Evolutionary conservation across 2,797 vertebrate genomes (phyloP).

Genomic region (Scleropages formosus): DNA sequence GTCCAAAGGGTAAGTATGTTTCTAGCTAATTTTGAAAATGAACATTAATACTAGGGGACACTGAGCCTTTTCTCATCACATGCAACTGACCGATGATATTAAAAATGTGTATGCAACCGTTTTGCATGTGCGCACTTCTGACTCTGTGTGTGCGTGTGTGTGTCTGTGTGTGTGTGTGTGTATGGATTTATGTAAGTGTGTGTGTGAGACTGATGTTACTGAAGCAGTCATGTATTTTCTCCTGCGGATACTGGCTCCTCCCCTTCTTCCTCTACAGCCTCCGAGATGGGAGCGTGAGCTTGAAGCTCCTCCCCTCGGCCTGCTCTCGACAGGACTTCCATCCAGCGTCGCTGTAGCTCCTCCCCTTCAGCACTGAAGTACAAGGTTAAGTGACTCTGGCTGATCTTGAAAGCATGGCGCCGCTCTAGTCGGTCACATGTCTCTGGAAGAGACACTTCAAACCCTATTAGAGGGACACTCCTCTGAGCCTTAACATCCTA

Average conservation of each 20-base stretch:
- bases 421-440: slow-evolving; percentile 81
- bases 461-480: slow-evolving; percentile 85
- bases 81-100: slow-evolving; percentile 56
- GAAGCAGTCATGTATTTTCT: slow-evolving; percentile 68
- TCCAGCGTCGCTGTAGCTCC: slow-evolving; percentile 82
- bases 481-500: slow-evolving; percentile 91
- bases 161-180: slow-evolving; percentile 35
- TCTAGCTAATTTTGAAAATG: slow-evolving; percentile 46
- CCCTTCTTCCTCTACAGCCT: slow-evolving; percentile 75
- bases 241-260: slow-evolving; percentile 59
- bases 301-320: slow-evolving; percentile 80
- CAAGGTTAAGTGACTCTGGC: slow-evolving; percentile 86
- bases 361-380: slow-evolving; percentile 87
- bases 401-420: slow-evolving; percentile 84
- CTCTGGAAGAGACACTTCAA: slow-evolving; percentile 81
- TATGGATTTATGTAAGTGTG: slow-evolving; percentile 44
- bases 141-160: slow-evolving; percentile 39
- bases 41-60: slow-evolving; percentile 50
- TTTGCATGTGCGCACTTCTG: slow-evolving; percentile 35
- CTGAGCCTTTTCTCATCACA: slow-evolving; percentile 51
- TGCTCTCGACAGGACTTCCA: slow-evolving; percentile 77
- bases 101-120: slow-evolving; percentile 46
- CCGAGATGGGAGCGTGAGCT: slow-evolving; percentile 67
- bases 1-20: slow-evolving; percentile 41
- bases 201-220: slow-evolving; percentile 41